phyloP scores from a whole-genome alignment of 2,113 vertebrate species.

The Centropus unirufus region DNA sequence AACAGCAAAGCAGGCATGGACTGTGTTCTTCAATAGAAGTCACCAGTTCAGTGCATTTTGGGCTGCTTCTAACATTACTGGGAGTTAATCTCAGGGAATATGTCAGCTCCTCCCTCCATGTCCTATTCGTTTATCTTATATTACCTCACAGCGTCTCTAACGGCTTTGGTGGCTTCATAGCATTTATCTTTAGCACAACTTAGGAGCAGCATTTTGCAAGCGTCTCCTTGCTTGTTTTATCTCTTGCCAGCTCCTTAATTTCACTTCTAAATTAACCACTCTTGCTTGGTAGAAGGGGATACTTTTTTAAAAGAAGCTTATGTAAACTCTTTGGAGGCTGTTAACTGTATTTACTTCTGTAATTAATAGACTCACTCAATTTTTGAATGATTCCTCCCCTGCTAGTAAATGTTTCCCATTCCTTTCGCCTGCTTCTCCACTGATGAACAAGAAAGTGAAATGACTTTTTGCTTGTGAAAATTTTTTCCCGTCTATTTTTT shows the following conservation, averaged over 20 bases:
- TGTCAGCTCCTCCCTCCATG: fast-evolving
- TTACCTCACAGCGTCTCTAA: background rate
- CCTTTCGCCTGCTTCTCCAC: background rate
- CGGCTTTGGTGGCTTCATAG: background rate
- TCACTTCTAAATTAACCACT: background rate
- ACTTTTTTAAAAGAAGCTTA: background rate
- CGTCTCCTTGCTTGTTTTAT: background rate
- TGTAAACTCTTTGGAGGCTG: slow-evolving; percentile 10
- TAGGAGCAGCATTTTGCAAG: background rate
- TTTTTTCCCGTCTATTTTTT: background rate
- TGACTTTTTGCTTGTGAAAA: background rate
- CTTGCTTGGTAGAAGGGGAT: background rate
- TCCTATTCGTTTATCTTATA: background rate
- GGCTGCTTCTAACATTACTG: background rate
- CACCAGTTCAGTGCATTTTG: background rate
- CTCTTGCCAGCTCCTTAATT: slow-evolving; percentile 3
- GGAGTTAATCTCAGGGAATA: background rate
- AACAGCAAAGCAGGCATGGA: fast-evolving
- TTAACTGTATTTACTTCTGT: slow-evolving; percentile 22
- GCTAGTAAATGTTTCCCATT: slow-evolving; percentile 25
- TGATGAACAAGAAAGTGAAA: background rate
- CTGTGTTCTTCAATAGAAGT: background rate
- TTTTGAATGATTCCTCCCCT: background rate
- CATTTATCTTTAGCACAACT: background rate
- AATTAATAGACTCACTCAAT: background rate